Evolutionary conservation across 1,140 invertebrate species (phyloP).

Genomic region (Neoseiulus cucumeris): DNA sequence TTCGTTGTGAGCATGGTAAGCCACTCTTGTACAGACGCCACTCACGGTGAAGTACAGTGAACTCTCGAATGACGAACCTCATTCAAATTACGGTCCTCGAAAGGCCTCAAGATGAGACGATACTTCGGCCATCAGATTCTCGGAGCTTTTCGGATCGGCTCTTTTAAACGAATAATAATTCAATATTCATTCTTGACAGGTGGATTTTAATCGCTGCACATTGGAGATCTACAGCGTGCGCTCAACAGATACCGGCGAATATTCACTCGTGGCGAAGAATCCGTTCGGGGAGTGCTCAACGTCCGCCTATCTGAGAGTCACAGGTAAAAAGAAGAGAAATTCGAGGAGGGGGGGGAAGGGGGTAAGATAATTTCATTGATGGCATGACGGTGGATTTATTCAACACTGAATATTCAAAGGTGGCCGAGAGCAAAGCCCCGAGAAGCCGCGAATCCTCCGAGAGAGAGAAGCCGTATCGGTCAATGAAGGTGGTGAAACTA

Average conservation of each 20-base stretch:
- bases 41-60: too few species aligned
- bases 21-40: too few species aligned
- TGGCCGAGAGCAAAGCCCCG: background rate
- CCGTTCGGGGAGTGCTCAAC: conserved; percentile 6
- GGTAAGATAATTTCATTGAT: too few species aligned
- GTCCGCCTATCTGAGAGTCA: background rate
- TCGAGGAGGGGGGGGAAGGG: too few species aligned
- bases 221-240: conserved; percentile 1
- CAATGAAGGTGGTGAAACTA: background rate
- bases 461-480: background rate
- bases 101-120: too few species aligned
- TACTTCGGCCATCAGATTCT: too few species aligned
- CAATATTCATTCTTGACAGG: background rate
- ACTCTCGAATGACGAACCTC: too few species aligned
- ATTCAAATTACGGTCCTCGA: too few species aligned
- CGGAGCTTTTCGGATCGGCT: too few species aligned
- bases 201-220: background rate
- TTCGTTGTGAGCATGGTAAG: conserved; percentile 9
- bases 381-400: too few species aligned
- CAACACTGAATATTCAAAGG: too few species aligned
- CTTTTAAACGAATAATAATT: too few species aligned
- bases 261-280: background rate
- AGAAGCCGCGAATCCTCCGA: background rate
- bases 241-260: background rate
- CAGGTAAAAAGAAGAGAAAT: background rate